Evolutionary conservation across 2,113 vertebrate genomes (phyloP).

Genomic region (Haliaeetus leucogaster): DNA sequence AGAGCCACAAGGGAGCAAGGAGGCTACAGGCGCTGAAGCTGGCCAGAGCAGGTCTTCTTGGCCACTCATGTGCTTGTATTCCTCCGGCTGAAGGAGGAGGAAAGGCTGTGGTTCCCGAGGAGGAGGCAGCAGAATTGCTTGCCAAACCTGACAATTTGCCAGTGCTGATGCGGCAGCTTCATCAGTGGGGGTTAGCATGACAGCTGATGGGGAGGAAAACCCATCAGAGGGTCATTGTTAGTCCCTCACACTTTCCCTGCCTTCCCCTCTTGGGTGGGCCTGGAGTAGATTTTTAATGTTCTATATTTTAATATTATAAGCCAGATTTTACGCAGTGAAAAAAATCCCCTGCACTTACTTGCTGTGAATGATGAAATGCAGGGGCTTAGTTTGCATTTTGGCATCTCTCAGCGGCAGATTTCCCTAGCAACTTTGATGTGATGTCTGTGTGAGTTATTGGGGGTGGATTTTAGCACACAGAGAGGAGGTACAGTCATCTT

Average conservation of each 20-base stretch:
- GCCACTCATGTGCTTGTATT: not conserved
- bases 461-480: not conserved
- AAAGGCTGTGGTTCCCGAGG: not conserved
- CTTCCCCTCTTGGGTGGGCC: not conserved
- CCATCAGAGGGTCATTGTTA: not conserved
- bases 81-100: not conserved
- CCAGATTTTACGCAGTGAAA: not conserved
- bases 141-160: not conserved
- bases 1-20: accelerated
- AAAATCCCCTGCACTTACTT: not conserved
- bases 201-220: not conserved
- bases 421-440: not conserved
- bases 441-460: not conserved
- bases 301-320: not conserved
- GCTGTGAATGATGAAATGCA: not conserved
- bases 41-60: not conserved
- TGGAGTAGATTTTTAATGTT: not conserved
- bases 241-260: not conserved
- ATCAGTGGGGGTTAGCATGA: not conserved
- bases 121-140: not conserved
- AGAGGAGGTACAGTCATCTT: not conserved
- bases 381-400: not conserved
- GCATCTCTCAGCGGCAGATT: not conserved
- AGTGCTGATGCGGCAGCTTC: not conserved
- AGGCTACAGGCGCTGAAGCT: not conserved